phyloP scores from a whole-genome alignment of 2,888 invertebrate genomes.

The Mesoligia furuncula region DNA sequence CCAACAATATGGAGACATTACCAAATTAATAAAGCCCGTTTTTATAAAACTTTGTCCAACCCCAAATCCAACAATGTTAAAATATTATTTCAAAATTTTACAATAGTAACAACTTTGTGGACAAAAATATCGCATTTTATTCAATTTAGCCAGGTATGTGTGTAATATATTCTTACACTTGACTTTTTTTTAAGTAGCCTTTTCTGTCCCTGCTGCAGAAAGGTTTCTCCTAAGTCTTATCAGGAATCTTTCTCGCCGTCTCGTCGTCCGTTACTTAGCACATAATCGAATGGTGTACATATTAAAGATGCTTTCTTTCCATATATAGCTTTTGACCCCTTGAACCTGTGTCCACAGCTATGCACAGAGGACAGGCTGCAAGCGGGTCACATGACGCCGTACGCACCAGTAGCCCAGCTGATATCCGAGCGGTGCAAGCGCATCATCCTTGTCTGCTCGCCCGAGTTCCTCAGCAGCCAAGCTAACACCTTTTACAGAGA shows the following conservation, averaged over 20 bases:
- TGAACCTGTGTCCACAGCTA: conserved; percentile 86
- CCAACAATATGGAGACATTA: background rate
- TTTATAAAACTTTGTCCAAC: background rate
- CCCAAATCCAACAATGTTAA: background rate
- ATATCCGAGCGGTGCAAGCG: conserved; percentile 94
- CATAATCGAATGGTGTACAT: background rate
- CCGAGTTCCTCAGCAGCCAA: conserved; percentile 93
- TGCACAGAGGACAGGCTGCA: conserved; percentile 94
- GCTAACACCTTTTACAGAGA: conserved; percentile 95
- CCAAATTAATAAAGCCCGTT: background rate
- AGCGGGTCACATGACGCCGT: conserved; percentile 93
- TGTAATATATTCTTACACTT: too few species aligned
- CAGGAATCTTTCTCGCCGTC: too few species aligned
- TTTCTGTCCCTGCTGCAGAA: background rate
- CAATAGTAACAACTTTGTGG: background rate
- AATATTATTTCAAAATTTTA: background rate
- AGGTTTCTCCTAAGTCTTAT: background rate
- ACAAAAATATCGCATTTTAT: background rate
- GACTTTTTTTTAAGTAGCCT: background rate
- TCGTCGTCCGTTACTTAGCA: background rate
- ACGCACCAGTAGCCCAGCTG: conserved; percentile 93
- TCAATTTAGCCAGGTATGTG: background rate
- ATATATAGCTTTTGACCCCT: background rate
- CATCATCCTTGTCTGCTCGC: conserved; percentile 94
- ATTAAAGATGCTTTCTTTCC: background rate